Evolutionary conservation across 2,113 vertebrate genomes (phyloP), one percentile per base, ranked within the genome.

Genomic region (Dunckerocampus dactyliophorus): DNA sequence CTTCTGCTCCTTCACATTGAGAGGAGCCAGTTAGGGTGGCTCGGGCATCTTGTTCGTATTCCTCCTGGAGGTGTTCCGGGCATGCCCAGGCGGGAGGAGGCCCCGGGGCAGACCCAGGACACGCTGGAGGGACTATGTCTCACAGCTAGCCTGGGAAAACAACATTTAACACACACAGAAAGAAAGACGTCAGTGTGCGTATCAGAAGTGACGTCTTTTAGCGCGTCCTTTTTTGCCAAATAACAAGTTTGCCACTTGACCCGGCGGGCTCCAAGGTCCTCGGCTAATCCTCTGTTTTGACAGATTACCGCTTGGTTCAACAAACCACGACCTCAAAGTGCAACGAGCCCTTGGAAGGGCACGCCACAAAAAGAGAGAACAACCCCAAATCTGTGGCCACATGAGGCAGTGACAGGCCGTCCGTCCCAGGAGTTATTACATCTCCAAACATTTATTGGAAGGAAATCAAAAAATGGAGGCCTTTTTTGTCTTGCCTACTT

Each of bases 251-350:
- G 59, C 22, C 56, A 71, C 71, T 75, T 84, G 74, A 81, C 82
- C 78, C 65, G 31, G 7, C 31, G 74, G 80, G 81, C 75, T 67
- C 69, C 39, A 5, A 52, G 74, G 74, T 71, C 74, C 47, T 37
- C 69, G 71, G 72, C 71, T 67, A 62, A 78, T 79, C 63, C 74
- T 88, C 71, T 67, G 63, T 87, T 82, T 85, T 84, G 84, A 87
- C 86, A 87, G 75, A 86, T 86, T 84, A 85, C 88, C 85, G 83
- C 80, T 80, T 83, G 76, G 82, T 88, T 86, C 84, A 85, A 88
- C 73, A 83, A 86, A 74, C 68, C 58, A 71, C 75, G 74, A 81
- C 71, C 81, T 81, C 76, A 74, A 76, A 81, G 60, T 83, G 60
- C 79, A 82, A 80, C 82, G 80, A 76, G 74, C 65, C 73, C 57